Base-by-base conservation (phyloP, 2,888 invertebrate species). In the Aleiodes alternator region DNA sequence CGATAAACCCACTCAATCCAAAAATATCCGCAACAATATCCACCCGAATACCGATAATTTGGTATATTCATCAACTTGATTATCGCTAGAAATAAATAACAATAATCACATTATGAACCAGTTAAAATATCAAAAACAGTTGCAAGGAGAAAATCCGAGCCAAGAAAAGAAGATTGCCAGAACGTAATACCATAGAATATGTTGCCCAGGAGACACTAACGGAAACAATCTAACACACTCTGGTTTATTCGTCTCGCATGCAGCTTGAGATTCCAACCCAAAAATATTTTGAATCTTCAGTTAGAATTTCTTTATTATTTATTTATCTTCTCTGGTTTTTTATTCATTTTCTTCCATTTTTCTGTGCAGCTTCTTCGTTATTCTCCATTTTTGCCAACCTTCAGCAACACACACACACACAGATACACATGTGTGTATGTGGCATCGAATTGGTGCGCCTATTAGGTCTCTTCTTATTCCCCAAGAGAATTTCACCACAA, bases 401-500 rank as follows among this genome's bases (percentile, higher is more conserved):
- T 59, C 59, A 59, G 7, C 48, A 48, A 50, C 50, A 66, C 23
- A 50, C 51, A 12, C 71, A 68, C 48, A 68, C 57, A 34, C 34
- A n/a, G n/a, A n/a, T n/a, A 34, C 6, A 34, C 3, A 72, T 23
- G 23, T 23, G 23, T 23, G 23, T 34, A 34, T 34, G 75, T 23
- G 68, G 57, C 55, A 43, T 75, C 75, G 50, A 69, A 69, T 48
- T 53, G 23, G 64, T 64, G 72, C 69, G 74, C 76, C 79, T 77
- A 79, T 76, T 79, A 78, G 73, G 23, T 64, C 71, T 66, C 78
- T 79, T 78, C 79, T 83, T 82, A 84, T 84, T 84, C 84, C 85
- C 81, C 81, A 73, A 57, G 84, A 84, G 84, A 84, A 83, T 84
- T 84, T 48, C 83, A 81, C 43, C 11, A 81, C 77, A 80, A 79